Evolutionary conservation across 2,113 vertebrate genomes (phyloP).

Genomic region (Seriola aureovittata): DNA sequence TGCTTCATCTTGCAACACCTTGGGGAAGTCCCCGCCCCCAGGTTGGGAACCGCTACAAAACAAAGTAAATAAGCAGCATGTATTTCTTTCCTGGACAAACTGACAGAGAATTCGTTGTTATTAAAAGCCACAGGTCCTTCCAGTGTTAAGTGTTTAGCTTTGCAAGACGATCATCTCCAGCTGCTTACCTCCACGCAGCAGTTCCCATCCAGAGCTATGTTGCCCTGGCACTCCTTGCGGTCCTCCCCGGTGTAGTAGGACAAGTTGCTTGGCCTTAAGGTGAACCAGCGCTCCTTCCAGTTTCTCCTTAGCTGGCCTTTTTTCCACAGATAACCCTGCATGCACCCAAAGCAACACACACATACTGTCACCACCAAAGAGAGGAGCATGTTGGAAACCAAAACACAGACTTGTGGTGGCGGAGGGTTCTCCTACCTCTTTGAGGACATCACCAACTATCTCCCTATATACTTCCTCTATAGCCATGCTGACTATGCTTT

Average conservation of each 20-base stretch:
- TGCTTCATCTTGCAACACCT: background rate
- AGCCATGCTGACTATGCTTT: slow-evolving; percentile 90
- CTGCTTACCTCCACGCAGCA: slow-evolving; percentile 93
- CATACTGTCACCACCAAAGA: slow-evolving; percentile 19
- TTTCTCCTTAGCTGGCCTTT: slow-evolving; percentile 94
- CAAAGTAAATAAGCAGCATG: background rate
- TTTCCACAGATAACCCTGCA: slow-evolving; percentile 97
- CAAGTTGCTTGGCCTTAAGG: slow-evolving; percentile 89
- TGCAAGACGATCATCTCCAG: slow-evolving; percentile 11
- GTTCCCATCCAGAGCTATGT: slow-evolving; percentile 89
- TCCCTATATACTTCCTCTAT: slow-evolving; percentile 96
- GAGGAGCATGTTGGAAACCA: background rate
- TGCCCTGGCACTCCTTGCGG: slow-evolving; percentile 92
- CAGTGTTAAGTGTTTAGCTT: slow-evolving; percentile 5
- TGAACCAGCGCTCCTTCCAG: slow-evolving; percentile 97
- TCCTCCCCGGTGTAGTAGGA: slow-evolving; percentile 93
- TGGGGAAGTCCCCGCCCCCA: slow-evolving; percentile 13
- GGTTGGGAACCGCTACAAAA: slow-evolving; percentile 3
- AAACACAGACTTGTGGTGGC: background rate
- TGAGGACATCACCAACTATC: slow-evolving; percentile 93
- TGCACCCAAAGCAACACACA: slow-evolving; percentile 17
- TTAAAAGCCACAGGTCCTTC: background rate
- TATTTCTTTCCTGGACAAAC: slow-evolving; percentile 3
- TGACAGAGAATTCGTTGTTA: background rate
- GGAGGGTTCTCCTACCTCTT: slow-evolving; percentile 86